These are phyloP conservation scores for Geophilus truncorum DNA, from an alignment of 2,888 invertebrate species.

Conservation along the genomic window DNA sequence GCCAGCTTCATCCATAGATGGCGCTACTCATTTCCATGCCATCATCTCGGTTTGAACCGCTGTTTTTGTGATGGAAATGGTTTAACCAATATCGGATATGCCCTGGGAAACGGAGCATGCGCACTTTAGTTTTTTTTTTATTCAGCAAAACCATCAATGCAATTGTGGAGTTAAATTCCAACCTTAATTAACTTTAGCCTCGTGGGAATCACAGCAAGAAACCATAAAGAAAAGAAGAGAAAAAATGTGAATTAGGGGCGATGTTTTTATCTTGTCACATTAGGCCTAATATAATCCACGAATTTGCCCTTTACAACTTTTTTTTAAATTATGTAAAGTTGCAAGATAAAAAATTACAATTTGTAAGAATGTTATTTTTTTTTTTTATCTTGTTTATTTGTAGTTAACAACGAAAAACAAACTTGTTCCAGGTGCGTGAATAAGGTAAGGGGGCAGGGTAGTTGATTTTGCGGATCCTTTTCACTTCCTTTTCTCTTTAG, in stretches of 20 bases:
- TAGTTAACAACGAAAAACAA: background rate
- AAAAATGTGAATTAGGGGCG: background rate
- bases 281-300: background rate
- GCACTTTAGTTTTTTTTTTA: background rate
- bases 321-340: background rate
- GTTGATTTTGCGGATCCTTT: constrained; percentile 1
- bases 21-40: constrained; percentile 11
- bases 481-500: constrained; percentile 25
- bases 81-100: constrained; percentile 27
- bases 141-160: constrained; percentile 8
- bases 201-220: constrained; percentile 25
- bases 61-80: constrained; percentile 25
- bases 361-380: background rate
- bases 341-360: background rate
- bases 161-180: constrained; percentile 25
- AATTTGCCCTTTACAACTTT: background rate
- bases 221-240: background rate
- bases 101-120: constrained; percentile 24
- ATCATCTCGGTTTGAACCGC: constrained; percentile 3
- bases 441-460: background rate
- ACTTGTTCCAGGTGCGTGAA: constrained; percentile 5
- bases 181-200: constrained; percentile 27
- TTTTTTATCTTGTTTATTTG: background rate
- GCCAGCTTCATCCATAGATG: background rate
- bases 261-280: constrained; percentile 20